Percentiles rank a stretch among this genome's conserved stretches.
Evolutionary conservation across 2,797 vertebrate species (phyloP).

Genomic region (Chromobotia macracanthus): DNA sequence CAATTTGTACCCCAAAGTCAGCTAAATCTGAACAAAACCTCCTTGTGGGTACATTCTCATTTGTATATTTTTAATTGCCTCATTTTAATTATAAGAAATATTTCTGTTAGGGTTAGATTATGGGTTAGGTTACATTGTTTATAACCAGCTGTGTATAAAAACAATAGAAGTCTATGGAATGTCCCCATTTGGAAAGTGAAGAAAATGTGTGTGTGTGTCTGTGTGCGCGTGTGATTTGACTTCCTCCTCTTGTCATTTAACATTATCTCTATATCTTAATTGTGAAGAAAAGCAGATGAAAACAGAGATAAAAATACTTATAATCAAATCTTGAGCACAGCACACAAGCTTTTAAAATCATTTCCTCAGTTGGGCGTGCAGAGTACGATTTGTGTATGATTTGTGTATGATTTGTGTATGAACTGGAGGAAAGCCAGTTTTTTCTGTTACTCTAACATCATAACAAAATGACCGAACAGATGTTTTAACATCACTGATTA

Average conservation of each 20-base stretch:
- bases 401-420: neutral
- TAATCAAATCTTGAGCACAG: conserved; percentile 1
- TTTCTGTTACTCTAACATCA: neutral
- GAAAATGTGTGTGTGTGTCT: neutral
- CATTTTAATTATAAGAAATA: no score
- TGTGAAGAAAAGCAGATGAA: conserved; percentile 14
- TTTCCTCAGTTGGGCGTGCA: neutral
- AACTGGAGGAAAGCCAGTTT: neutral
- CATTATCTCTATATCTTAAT: conserved; percentile 6
- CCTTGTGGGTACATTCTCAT: no score
- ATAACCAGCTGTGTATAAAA: no score
- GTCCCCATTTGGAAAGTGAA: no score
- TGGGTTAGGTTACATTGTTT: no score
- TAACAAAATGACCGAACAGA: neutral
- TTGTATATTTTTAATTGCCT: no score
- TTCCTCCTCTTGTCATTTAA: neutral
- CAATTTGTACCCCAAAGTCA: no score
- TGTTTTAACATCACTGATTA: neutral
- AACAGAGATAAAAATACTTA: neutral
- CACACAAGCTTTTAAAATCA: neutral
- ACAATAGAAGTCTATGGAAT: no score
- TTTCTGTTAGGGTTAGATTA: no score
- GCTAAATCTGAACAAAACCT: no score
- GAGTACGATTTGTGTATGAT: neutral
- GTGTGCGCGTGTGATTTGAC: conserved; percentile 6